Percentiles rank a stretch among this genome's conserved stretches.
phyloP scores from a whole-genome alignment of 35 echinoderm and acorn worm genomes.

The Antedon bifida region DNA sequence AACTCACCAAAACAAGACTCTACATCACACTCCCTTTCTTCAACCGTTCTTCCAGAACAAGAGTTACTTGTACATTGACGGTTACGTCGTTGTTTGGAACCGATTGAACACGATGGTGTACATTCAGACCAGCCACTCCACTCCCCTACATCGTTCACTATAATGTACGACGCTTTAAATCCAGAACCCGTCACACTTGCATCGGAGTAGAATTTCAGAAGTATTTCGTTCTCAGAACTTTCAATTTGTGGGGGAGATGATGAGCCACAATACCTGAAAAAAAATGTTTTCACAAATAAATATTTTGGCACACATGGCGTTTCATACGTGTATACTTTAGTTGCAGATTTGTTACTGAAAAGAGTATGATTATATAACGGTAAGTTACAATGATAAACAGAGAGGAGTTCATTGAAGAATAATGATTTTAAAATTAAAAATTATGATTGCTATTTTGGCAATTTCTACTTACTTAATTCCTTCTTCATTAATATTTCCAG shows the following conservation, averaged over 20 bases:
- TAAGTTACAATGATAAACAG: too few species aligned
- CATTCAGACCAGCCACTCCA: not conserved
- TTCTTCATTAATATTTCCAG: not conserved
- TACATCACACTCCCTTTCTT: not conserved
- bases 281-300: not conserved
- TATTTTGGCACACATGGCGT: too few species aligned
- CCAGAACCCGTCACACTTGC: not conserved
- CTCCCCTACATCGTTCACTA: not conserved
- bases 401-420: too few species aligned
- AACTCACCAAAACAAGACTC: not conserved
- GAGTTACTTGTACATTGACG: not conserved
- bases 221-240: not conserved
- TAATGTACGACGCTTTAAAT: not conserved
- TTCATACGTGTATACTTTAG: too few species aligned
- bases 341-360: too few species aligned
- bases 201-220: not conserved
- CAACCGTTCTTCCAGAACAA: not conserved
- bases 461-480: not conserved
- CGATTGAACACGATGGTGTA: not conserved
- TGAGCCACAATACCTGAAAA: not conserved
- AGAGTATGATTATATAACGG: too few species aligned
- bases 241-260: not conserved
- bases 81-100: not conserved
- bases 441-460: too few species aligned
- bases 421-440: too few species aligned